These are phyloP conservation scores for Euplagia quadripunctaria DNA, from an alignment of 2,888 invertebrate genomes.

Conservation along the genomic window DNA sequence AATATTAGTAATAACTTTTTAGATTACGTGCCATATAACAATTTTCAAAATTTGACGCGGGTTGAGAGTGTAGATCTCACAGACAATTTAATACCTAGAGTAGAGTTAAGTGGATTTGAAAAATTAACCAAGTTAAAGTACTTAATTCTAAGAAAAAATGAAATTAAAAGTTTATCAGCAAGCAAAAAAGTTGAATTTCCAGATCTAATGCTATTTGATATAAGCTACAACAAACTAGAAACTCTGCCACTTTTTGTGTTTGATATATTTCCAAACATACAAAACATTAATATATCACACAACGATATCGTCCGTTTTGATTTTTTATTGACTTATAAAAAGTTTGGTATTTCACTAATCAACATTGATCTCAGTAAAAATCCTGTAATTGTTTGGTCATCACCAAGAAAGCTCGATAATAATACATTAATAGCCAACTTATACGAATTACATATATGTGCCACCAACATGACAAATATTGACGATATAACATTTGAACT, in stretches of 20 bases:
- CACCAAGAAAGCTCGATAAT: slow-evolving; percentile 65
- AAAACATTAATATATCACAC: slow-evolving; percentile 79
- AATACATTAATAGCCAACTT: slow-evolving; percentile 75
- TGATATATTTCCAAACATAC: slow-evolving; percentile 79
- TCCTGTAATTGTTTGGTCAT: slow-evolving; percentile 74
- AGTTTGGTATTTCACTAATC: slow-evolving; percentile 68
- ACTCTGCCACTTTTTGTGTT: slow-evolving; percentile 72
- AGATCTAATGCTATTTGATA: slow-evolving; percentile 74
- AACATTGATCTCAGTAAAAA: slow-evolving; percentile 82
- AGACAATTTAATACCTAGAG: slow-evolving; percentile 89
- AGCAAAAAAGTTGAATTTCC: slow-evolving; percentile 73
- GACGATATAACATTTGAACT: slow-evolving; percentile 92
- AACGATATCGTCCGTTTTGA: slow-evolving; percentile 78
- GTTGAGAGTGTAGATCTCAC: slow-evolving; percentile 91
- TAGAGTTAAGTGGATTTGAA: slow-evolving; percentile 89
- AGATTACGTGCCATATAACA: slow-evolving; percentile 92
- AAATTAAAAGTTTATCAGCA: slow-evolving; percentile 74
- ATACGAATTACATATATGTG: slow-evolving; percentile 80
- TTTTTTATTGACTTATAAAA: slow-evolving; percentile 72
- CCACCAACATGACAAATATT: slow-evolving; percentile 77
- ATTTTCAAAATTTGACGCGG: slow-evolving; percentile 91
- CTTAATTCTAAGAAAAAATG: slow-evolving; percentile 78
- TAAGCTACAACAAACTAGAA: slow-evolving; percentile 78
- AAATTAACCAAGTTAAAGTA: slow-evolving; percentile 75
- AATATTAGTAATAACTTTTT: slow-evolving; percentile 92